A percentile compares a stretch with the other conserved stretches of the same genome.
Evolutionary conservation across 2,888 invertebrate species (phyloP).

Genomic region (Nemapogon koenigi): DNA sequence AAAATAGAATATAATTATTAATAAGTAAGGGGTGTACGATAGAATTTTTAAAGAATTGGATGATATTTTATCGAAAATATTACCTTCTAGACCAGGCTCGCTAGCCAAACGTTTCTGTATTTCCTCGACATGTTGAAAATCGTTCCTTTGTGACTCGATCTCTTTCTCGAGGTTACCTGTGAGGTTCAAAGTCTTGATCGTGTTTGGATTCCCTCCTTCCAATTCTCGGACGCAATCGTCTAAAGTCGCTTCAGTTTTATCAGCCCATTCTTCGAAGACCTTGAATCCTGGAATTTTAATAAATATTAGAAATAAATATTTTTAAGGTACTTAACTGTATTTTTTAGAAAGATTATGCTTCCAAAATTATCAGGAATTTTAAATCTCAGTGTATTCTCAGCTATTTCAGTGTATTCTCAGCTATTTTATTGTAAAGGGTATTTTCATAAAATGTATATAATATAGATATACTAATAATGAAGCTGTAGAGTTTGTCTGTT

Average conservation of each 20-base stretch:
- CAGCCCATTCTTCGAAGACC: conserved; percentile 48
- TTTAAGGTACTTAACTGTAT: too few species aligned
- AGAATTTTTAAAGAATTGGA: too few species aligned
- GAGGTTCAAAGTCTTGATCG: conserved; percentile 23
- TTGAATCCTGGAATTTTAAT: conserved; percentile 32
- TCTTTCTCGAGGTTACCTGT: conserved; percentile 43
- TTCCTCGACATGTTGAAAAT: conserved; percentile 65
- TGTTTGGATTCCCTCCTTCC: conserved; percentile 30
- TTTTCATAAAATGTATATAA: too few species aligned
- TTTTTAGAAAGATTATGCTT: too few species aligned
- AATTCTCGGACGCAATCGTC: conserved; percentile 31
- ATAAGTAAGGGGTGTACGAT: too few species aligned
- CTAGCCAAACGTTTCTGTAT: conserved; percentile 63
- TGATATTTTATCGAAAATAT: background rate
- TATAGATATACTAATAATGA: too few species aligned
- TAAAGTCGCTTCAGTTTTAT: conserved; percentile 36
- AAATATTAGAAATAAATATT: too few species aligned
- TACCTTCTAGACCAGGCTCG: conserved; percentile 43
- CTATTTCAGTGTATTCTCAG: too few species aligned
- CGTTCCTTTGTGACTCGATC: conserved; percentile 50
- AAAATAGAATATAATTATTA: background rate
- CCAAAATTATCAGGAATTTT: too few species aligned
- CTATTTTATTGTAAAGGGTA: too few species aligned
- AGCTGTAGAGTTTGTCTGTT: too few species aligned
- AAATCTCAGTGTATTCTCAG: too few species aligned